Evolutionary conservation across 2,888 invertebrate genomes (phyloP).

Genomic region (Conops quadrifasciatus): DNA sequence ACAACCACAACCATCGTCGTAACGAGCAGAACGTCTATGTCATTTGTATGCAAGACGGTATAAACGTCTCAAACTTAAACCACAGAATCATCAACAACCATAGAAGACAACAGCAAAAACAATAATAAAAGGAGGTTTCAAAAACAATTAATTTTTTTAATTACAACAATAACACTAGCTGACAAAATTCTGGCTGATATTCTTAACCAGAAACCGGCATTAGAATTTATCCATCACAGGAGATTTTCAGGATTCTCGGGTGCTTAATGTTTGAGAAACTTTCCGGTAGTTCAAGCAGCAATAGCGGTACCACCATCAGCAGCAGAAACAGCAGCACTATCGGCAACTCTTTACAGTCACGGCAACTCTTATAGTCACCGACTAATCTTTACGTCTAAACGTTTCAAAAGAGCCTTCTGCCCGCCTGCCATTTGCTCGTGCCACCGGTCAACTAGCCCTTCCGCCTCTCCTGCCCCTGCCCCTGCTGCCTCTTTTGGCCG

Average conservation of each 20-base stretch:
- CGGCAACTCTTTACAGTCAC: constrained; percentile 9
- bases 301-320: too few species aligned
- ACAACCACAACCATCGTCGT: not conserved
- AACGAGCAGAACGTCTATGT: constrained; percentile 53
- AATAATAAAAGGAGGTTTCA: constrained; percentile 6
- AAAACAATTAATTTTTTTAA: constrained; percentile 10
- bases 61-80: too few species aligned
- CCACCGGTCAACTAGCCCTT: not conserved
- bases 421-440: not conserved
- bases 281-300: too few species aligned
- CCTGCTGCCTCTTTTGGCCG: not conserved
- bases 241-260: too few species aligned
- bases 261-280: too few species aligned
- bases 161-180: too few species aligned
- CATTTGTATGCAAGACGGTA: constrained; percentile 63
- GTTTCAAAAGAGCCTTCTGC: not conserved
- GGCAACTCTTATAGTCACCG: not conserved
- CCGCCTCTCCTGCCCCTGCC: not conserved
- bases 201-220: too few species aligned
- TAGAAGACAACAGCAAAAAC: not conserved
- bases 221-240: too few species aligned
- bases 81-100: constrained; percentile 18
- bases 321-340: too few species aligned
- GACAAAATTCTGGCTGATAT: too few species aligned
- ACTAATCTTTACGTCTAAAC: not conserved